Percentiles rank a stretch among this genome's conserved stretches.
These are phyloP conservation scores for Eucidaris tribuloides DNA, from an alignment of 35 echinoderm and acorn worm species.

Conservation along the genomic window DNA sequence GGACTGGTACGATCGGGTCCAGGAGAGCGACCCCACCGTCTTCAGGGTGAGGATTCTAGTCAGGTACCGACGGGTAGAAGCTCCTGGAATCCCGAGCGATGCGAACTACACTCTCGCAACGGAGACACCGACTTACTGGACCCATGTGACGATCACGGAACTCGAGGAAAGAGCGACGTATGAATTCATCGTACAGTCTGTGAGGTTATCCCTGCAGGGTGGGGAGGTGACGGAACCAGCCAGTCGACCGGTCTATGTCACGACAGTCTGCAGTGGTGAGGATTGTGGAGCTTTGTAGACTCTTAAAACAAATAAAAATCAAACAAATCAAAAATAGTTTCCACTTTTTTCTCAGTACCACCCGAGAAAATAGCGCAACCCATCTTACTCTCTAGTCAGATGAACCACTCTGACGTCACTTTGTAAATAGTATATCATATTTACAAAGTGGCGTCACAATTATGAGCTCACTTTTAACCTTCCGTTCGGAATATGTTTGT, in stretches of 20 bases:
- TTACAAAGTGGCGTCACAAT: too few relatives aligned
- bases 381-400: too few relatives aligned
- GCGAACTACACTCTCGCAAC: conserved; percentile 18
- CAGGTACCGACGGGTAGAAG: conserved; percentile 22
- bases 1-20: conserved; percentile 28
- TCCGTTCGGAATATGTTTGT: too few relatives aligned
- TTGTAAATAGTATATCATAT: too few relatives aligned
- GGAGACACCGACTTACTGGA: conserved; percentile 28
- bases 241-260: conserved; percentile 33
- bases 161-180: conserved; percentile 49
- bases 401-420: too few relatives aligned
- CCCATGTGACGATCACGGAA: conserved; percentile 12
- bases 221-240: conserved; percentile 38
- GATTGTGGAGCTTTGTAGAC: neutral
- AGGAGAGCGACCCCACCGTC: neutral
- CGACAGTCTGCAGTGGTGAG: conserved; percentile 61
- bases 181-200: conserved; percentile 61
- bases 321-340: neutral
- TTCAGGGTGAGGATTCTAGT: conserved; percentile 1
- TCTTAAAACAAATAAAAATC: neutral
- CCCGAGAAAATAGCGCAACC: too few relatives aligned
- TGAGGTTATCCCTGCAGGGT: conserved; percentile 13
- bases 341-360: too few relatives aligned
- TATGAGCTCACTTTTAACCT: too few relatives aligned
- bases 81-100: neutral